phyloP scores from a whole-genome alignment of 2,797 vertebrate genomes.

The Orientallactaga sibirica region DNA sequence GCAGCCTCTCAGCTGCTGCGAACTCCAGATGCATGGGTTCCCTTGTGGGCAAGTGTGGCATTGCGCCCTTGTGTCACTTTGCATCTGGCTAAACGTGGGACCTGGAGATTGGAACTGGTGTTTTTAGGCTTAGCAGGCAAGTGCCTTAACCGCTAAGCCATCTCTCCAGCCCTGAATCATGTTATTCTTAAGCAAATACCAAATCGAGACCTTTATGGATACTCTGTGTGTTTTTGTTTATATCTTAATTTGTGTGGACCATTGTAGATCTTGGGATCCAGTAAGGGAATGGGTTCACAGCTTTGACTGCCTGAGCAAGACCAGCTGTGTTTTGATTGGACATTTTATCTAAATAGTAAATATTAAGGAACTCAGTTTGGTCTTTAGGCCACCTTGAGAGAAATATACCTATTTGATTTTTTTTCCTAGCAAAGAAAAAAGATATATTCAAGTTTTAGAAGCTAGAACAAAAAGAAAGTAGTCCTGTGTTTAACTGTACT shows the following conservation, averaged over 20 bases:
- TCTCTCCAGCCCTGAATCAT: background rate
- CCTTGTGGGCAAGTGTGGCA: too few relatives aligned
- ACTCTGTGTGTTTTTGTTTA: conserved; percentile 25
- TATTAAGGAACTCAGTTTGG: background rate
- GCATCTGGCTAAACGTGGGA: too few relatives aligned
- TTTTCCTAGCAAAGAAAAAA: background rate
- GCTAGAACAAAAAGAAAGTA: background rate
- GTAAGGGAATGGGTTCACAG: background rate
- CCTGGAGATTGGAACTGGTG: too few relatives aligned
- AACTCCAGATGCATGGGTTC: too few relatives aligned
- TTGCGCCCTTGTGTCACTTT: too few relatives aligned
- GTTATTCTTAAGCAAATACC: conserved; percentile 19
- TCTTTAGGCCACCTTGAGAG: background rate
- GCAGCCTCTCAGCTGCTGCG: too few relatives aligned
- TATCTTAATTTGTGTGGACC: conserved; percentile 26
- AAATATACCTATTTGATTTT: background rate
- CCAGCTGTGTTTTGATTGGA: conserved; percentile 12
- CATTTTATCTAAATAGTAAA: conserved; percentile 8
- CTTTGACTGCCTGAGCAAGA: conserved; percentile 5
- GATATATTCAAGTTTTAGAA: background rate
- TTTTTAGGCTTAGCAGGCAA: too few relatives aligned
- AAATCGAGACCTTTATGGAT: background rate
- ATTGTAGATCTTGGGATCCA: background rate
- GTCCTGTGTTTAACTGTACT: background rate
- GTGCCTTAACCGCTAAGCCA: too few relatives aligned